phyloP scores from a whole-genome alignment of 2,797 vertebrate species.

The Melanotaenia parkinsoni region DNA sequence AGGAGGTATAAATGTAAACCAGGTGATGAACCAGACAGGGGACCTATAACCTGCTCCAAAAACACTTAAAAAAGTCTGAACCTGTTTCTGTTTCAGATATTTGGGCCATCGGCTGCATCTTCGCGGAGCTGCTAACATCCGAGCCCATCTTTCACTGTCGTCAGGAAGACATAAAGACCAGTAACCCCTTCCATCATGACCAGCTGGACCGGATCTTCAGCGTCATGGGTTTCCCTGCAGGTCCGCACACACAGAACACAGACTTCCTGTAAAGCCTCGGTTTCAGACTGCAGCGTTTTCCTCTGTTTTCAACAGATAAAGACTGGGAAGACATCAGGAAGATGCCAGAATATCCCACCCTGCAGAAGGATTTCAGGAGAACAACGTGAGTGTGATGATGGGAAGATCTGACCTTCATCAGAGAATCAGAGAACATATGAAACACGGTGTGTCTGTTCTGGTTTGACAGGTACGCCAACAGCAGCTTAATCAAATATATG shows the following conservation, averaged over 20 bases:
- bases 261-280: too few species aligned
- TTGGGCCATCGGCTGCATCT: slow-evolving; percentile 99
- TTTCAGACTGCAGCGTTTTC: neutral
- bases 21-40: too few species aligned
- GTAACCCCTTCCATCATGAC: slow-evolving; percentile 98
- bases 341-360: slow-evolving; percentile 98
- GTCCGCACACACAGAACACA: slow-evolving; percentile 73
- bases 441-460: slow-evolving; percentile 6
- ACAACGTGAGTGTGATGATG: slow-evolving; percentile 89
- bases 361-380: slow-evolving; percentile 98
- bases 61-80: too few species aligned
- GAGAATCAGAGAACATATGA: neutral
- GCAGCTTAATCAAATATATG: slow-evolving; percentile 99
- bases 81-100: slow-evolving; percentile 84
- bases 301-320: slow-evolving; percentile 86
- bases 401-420: neutral
- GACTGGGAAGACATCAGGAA: slow-evolving; percentile 99
- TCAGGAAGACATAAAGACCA: slow-evolving; percentile 99
- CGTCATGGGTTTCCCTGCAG: slow-evolving; percentile 99
- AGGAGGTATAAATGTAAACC: too few species aligned
- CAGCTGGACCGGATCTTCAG: slow-evolving; percentile 98
- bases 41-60: too few species aligned
- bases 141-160: slow-evolving; percentile 99
- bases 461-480: slow-evolving; percentile 92
- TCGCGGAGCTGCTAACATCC: slow-evolving; percentile 95